phyloP scores from a whole-genome alignment of 1,140 invertebrate genomes.

The Drosophila ercepeae region DNA sequence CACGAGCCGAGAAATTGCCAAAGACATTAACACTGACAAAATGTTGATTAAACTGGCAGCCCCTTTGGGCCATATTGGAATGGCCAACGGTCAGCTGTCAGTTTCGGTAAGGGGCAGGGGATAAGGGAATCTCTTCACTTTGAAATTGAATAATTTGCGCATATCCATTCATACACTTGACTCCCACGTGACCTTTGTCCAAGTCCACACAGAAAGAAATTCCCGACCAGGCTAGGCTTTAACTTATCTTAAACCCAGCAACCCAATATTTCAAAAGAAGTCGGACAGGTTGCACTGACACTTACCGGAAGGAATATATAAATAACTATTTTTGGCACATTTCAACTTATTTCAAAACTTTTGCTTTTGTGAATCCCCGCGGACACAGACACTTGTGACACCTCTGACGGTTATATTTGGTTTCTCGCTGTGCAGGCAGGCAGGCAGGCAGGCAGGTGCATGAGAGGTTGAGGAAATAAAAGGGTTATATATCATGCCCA shows the following conservation, averaged over 20 bases:
- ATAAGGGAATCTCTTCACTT: slow-evolving; percentile 20
- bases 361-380: neutral
- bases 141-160: slow-evolving; percentile 51
- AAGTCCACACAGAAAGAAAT: slow-evolving; percentile 2
- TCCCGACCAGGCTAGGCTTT: no score
- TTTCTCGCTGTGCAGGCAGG: slow-evolving; percentile 48
- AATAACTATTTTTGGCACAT: slow-evolving; percentile 27
- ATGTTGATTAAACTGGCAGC: slow-evolving; percentile 49
- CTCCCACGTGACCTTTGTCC: slow-evolving; percentile 38
- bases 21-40: slow-evolving; percentile 54
- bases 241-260: neutral
- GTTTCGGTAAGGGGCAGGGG: no score
- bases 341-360: slow-evolving; percentile 21
- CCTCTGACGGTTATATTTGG: slow-evolving; percentile 1
- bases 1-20: slow-evolving; percentile 51
- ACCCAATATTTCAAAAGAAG: neutral
- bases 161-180: slow-evolving; percentile 32
- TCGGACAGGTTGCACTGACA: neutral
- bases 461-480: slow-evolving; percentile 38
- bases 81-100: slow-evolving; percentile 26
- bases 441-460: slow-evolving; percentile 62
- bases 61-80: slow-evolving; percentile 44
- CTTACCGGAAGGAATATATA: neutral
- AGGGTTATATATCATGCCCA: slow-evolving; percentile 70
- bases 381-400: slow-evolving; percentile 26